Base-by-base conservation (phyloP, 2,888 invertebrate genomes). In the Bugulina stolonifera region DNA sequence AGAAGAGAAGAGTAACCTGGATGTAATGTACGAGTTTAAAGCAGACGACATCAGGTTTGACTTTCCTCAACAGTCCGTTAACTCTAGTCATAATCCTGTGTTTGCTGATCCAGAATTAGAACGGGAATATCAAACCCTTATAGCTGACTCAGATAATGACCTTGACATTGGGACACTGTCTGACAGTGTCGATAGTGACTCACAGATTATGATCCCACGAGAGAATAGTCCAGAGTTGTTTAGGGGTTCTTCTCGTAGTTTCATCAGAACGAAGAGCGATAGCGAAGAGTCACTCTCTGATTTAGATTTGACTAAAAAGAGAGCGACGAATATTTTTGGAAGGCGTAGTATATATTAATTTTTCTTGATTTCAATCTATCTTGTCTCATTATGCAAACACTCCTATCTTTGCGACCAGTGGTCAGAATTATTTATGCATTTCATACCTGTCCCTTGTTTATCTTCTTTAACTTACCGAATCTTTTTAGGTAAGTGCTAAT, bases 101-200 rank as follows among this genome's bases (percentile, higher is more conserved):
- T 64, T 64, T 64, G 64, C 25, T 32, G 64, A 64, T 27, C 64
- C 64, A 2, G 64, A 64, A 5, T 25, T 64, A 27, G 64, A 64
- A 27, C 29, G 32, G 10, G 64, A 64, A 32, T 64, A 64, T 64
- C 64, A 64, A n/a, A 64, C 64, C 3, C 64, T 64, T n/a, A 64
- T 64, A 29, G 64, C 64, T 64, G 64, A 64, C 64, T 64, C 64
- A 29, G 64, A 64, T n/a, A 5, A n/a, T 3, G 55, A 55, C 10
- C 10, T 43, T 5, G 3, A 10, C 5, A 5, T 18, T 43, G 10
- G 10, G 43, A 18, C 43, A 43, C 18, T 43, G 10, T 43, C 18
- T 18, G 29, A 64, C 3, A 64, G 64, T 64, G 32, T 10, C 34
- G 64, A 32, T 32, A 64, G 34, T 32, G 64, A 64, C 5, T 5